These are phyloP conservation scores for Drosophila sp. DNA, from an alignment of 1,140 invertebrate species.

Conservation along the genomic window DNA sequence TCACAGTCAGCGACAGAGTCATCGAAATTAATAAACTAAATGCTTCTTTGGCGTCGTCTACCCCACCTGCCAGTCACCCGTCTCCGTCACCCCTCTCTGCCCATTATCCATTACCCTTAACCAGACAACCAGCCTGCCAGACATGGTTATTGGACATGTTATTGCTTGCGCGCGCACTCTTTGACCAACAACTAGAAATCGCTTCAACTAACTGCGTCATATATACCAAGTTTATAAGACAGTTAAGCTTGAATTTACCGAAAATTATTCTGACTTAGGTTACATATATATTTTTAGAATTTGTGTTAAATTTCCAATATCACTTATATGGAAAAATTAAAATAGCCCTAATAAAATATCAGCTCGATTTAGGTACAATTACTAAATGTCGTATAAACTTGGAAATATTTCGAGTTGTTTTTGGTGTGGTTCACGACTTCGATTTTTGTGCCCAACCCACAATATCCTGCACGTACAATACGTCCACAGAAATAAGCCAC, in stretches of 20 bases:
- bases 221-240: too few relatives aligned
- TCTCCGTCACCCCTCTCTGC: background rate
- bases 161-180: conserved; percentile 80
- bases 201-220: conserved; percentile 70
- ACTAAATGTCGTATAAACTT: too few relatives aligned
- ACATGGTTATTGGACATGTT: conserved; percentile 77
- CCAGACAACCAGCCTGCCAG: conserved; percentile 49
- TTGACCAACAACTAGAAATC: conserved; percentile 56
- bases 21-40: conserved; percentile 80
- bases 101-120: too few relatives aligned
- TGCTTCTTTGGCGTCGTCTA: conserved; percentile 66
- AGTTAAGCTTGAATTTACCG: too few relatives aligned
- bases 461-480: background rate
- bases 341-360: too few relatives aligned
- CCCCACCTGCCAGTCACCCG: conserved; percentile 4
- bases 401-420: conserved; percentile 50
- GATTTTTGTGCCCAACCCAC: conserved; percentile 50
- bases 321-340: too few relatives aligned
- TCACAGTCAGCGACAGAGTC: conserved; percentile 37
- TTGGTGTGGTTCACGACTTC: conserved; percentile 51
- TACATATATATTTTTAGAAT: too few relatives aligned
- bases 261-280: too few relatives aligned
- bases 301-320: too few relatives aligned
- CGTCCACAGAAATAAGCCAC: background rate
- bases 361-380: too few relatives aligned